A percentile compares a stretch with the other conserved stretches of the same genome.
These are phyloP conservation scores for Neogale vison DNA, from an alignment of 2,113 vertebrate species.

Conservation along the genomic window DNA sequence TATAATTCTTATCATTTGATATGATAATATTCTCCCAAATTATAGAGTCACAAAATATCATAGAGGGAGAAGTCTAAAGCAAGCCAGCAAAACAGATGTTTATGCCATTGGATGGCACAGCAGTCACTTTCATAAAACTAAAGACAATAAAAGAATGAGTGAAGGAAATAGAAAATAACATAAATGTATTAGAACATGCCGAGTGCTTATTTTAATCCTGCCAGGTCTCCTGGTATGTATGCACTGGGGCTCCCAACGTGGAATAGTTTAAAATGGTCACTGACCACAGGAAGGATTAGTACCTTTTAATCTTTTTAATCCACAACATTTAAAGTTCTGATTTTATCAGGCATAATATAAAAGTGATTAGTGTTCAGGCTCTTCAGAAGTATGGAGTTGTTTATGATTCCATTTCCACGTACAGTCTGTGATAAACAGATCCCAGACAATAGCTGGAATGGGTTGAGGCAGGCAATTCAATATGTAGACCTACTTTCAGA, in stretches of 20 bases:
- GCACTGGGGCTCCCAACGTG: constrained; percentile 62
- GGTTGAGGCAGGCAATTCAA: constrained; percentile 56
- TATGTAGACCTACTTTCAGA: constrained; percentile 48
- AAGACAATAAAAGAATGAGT: background rate
- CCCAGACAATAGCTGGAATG: constrained; percentile 57
- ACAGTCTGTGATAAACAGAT: constrained; percentile 61
- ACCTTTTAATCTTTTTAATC: constrained; percentile 79
- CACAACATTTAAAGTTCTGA: constrained; percentile 74
- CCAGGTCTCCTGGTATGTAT: constrained; percentile 71
- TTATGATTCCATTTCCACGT: constrained; percentile 72
- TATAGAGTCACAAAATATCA: background rate
- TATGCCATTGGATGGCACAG: background rate
- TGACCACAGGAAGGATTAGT: constrained; percentile 76
- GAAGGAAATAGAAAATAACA: constrained; percentile 22
- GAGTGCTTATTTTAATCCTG: constrained; percentile 62
- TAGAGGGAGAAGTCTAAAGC: background rate
- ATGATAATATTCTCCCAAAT: background rate
- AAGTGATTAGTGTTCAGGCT: constrained; percentile 78
- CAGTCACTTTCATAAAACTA: background rate
- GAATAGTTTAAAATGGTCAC: constrained; percentile 76
- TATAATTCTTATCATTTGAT: background rate
- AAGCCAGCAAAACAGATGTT: background rate
- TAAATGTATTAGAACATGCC: background rate
- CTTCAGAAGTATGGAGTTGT: constrained; percentile 63
- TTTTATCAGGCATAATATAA: constrained; percentile 77